Evolutionary conservation across 2,888 invertebrate genomes (phyloP).

Genomic region (Lithosia quadra): DNA sequence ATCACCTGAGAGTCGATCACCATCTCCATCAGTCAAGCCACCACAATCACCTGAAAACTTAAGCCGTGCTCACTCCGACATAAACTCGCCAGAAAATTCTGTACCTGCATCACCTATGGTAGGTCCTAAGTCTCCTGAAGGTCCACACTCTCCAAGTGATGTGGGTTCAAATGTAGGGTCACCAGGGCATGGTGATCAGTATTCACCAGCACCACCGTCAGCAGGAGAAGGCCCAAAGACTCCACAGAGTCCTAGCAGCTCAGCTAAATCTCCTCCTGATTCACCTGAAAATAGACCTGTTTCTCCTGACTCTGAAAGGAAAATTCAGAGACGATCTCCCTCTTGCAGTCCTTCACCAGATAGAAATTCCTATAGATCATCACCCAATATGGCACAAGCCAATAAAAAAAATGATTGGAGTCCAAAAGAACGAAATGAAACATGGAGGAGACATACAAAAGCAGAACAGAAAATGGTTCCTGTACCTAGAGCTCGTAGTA

Average conservation of each 20-base stretch:
- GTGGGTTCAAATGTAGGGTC: constrained; percentile 66
- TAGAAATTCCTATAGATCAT: constrained; percentile 67
- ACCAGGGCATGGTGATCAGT: constrained; percentile 66
- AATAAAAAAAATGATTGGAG: constrained; percentile 73
- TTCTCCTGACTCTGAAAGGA: constrained; percentile 73
- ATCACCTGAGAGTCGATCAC: constrained; percentile 67
- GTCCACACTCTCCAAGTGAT: constrained; percentile 80
- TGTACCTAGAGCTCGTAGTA: constrained; percentile 65
- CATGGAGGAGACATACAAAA: constrained; percentile 81
- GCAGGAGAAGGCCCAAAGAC: constrained; percentile 76
- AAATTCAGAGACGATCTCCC: constrained; percentile 60
- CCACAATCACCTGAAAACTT: constrained; percentile 75
- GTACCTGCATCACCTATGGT: constrained; percentile 69
- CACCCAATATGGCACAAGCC: constrained; percentile 59
- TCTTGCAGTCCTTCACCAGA: constrained; percentile 76
- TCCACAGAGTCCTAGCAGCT: constrained; percentile 72
- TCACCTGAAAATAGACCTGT: constrained; percentile 70
- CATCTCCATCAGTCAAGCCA: constrained; percentile 56
- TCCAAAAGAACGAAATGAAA: constrained; percentile 68
- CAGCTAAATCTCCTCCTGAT: constrained; percentile 67
- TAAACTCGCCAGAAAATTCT: constrained; percentile 82
- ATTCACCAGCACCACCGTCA: constrained; percentile 64
- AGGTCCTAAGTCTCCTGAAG: constrained; percentile 80
- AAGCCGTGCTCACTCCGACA: constrained; percentile 79
- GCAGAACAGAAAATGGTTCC: constrained; percentile 82